These are phyloP conservation scores for Periplaneta americana DNA, from an alignment of 1,140 invertebrate species.

Conservation along the genomic window DNA sequence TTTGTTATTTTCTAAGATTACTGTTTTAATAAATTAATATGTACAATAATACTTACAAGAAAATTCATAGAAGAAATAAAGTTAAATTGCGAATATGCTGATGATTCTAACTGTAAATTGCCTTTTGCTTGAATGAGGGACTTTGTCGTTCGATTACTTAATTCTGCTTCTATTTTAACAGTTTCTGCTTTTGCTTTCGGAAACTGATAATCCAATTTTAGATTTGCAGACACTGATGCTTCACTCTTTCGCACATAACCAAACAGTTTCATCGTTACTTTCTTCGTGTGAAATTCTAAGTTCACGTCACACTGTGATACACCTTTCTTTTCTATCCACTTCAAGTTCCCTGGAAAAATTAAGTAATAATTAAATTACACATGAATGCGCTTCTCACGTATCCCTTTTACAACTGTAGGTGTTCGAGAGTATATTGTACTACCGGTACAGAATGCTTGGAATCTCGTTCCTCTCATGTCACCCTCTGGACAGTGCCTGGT, in stretches of 20 bases:
- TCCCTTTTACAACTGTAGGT: too few species aligned
- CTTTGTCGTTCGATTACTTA: constrained; percentile 57
- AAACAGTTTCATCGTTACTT: constrained; percentile 54
- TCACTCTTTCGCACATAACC: constrained; percentile 57
- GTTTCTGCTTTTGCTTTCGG: constrained; percentile 57
- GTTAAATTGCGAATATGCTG: constrained; percentile 70
- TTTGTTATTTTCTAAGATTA: too few species aligned
- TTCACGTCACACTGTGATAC: constrained; percentile 63
- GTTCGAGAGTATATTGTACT: too few species aligned
- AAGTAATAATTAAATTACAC: background rate
- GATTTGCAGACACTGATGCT: constrained; percentile 45
- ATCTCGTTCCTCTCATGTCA: too few species aligned
- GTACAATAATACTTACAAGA: constrained; percentile 39
- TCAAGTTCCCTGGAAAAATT: constrained; percentile 29
- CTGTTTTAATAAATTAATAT: too few species aligned
- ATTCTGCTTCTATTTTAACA: constrained; percentile 55
- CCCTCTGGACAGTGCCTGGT: too few species aligned
- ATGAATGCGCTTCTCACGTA: too few species aligned
- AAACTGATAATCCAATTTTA: constrained; percentile 62
- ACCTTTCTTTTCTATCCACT: constrained; percentile 55
- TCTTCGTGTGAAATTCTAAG: constrained; percentile 61
- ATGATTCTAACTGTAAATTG: constrained; percentile 58
- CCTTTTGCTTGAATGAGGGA: constrained; percentile 50
- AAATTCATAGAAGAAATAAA: constrained; percentile 60
- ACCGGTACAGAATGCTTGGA: too few species aligned